These are phyloP conservation scores for Sebastes oblongus DNA, from an alignment of 2,797 vertebrate species.

Conservation along the genomic window DNA sequence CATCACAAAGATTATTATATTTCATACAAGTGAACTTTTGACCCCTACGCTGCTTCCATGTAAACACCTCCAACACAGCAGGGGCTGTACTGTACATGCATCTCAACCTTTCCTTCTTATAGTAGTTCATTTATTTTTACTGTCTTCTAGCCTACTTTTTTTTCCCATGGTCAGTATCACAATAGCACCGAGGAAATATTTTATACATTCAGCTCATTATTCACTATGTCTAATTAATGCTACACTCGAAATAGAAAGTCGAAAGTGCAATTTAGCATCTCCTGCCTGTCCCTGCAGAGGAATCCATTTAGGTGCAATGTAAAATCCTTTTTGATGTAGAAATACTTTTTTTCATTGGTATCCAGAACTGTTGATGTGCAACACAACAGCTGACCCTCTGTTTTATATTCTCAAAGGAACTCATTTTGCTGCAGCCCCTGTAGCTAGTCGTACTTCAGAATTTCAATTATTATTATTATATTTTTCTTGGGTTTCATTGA, in stretches of 20 bases:
- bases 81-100: neutral
- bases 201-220: conserved; percentile 73
- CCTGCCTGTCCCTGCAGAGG: conserved; percentile 42
- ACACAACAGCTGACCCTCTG: conserved; percentile 52
- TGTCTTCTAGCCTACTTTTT: neutral
- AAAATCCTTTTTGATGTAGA: conserved; percentile 65
- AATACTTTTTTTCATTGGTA: conserved; percentile 51
- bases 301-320: conserved; percentile 55
- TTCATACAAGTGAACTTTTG: conserved; percentile 8
- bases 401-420: conserved; percentile 47
- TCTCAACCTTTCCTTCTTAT: neutral
- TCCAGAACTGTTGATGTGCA: conserved; percentile 46
- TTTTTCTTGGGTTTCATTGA: conserved; percentile 36
- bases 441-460: conserved; percentile 43
- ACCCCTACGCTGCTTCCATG: neutral
- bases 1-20: neutral
- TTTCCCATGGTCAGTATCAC: conserved; percentile 43
- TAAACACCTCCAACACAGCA: neutral
- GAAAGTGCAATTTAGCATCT: conserved; percentile 68
- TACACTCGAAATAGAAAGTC: conserved; percentile 48
- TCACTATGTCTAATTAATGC: conserved; percentile 74
- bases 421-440: conserved; percentile 36
- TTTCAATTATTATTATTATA: conserved; percentile 24
- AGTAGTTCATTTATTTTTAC: conserved; percentile 14
- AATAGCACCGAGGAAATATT: conserved; percentile 56